Percentiles rank a stretch among this genome's conserved stretches.
Evolutionary conservation across 2,113 vertebrate species (phyloP).

Genomic region (Lipotes vexillifer): DNA sequence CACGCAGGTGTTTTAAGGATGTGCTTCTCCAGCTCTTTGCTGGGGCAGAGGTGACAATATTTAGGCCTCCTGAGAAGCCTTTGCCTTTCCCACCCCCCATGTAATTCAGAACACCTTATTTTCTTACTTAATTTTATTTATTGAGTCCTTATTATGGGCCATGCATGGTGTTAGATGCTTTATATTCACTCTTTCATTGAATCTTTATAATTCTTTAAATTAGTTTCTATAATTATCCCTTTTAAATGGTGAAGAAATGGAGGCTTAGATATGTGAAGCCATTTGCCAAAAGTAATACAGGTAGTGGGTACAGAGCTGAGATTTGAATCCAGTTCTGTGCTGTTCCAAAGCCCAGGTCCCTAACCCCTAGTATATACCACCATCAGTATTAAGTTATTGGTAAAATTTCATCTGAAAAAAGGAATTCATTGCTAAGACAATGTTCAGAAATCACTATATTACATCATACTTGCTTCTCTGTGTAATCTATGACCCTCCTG

Average conservation of each 20-base stretch:
- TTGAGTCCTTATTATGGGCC: neutral
- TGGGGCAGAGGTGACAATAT: neutral
- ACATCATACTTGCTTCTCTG: neutral
- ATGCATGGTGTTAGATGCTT: neutral
- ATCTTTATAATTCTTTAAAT: neutral
- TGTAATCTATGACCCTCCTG: neutral
- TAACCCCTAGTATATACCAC: neutral
- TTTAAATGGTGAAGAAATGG: neutral
- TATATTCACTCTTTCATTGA: neutral
- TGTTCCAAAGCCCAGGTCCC: neutral
- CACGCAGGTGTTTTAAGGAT: neutral
- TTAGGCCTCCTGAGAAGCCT: neutral
- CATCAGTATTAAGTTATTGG: neutral
- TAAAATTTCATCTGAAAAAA: neutral
- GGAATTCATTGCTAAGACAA: neutral
- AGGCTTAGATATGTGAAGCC: neutral
- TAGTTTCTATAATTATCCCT: neutral
- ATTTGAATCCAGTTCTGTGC: neutral
- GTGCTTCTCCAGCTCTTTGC: neutral
- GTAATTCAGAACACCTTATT: neutral
- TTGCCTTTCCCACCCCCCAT: neutral
- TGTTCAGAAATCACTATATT: neutral
- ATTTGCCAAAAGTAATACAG: neutral
- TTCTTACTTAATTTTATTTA: neutral
- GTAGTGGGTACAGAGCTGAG: neutral